Evolutionary conservation across 1,140 invertebrate genomes (phyloP).

Genomic region (Papilio dardanus): DNA sequence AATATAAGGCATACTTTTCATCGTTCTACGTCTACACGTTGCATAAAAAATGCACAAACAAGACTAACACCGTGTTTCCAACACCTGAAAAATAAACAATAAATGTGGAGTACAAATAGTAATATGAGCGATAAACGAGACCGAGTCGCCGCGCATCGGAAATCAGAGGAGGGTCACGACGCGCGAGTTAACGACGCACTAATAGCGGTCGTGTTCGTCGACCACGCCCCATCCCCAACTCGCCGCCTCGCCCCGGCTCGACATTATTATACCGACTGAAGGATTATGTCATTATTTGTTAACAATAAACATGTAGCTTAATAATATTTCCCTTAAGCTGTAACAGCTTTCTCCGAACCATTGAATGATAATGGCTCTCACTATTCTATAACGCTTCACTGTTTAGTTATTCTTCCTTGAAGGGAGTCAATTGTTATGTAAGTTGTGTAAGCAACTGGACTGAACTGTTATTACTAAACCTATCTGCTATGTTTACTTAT

Average conservation of each 20-base stretch:
- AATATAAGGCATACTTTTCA: not conserved
- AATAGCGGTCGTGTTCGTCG: slow-evolving; percentile 59
- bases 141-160: slow-evolving; percentile 54
- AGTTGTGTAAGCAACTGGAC: not conserved
- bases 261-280: slow-evolving; percentile 54
- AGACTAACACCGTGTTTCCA: not conserved
- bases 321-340: slow-evolving; percentile 31
- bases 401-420: slow-evolving; percentile 15
- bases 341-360: slow-evolving; percentile 37
- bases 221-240: slow-evolving; percentile 35
- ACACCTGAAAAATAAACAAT: slow-evolving; percentile 51
- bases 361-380: slow-evolving; percentile 30
- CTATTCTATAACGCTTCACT: slow-evolving; percentile 9
- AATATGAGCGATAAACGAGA: slow-evolving; percentile 31
- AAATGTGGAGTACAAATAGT: slow-evolving; percentile 28
- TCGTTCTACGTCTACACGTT: not conserved
- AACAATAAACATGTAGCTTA: slow-evolving; percentile 36
- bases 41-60: not conserved
- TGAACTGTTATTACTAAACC: not conserved
- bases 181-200: slow-evolving; percentile 69
- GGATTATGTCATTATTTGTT: slow-evolving; percentile 46
- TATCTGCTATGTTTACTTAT: not conserved
- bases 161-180: slow-evolving; percentile 66
- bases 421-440: not conserved
- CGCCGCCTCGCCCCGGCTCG: slow-evolving; percentile 42